Percentiles rank a stretch among this genome's conserved stretches.
phyloP scores from a whole-genome alignment of 2,888 invertebrate species.

The Drosophila paracracens region DNA sequence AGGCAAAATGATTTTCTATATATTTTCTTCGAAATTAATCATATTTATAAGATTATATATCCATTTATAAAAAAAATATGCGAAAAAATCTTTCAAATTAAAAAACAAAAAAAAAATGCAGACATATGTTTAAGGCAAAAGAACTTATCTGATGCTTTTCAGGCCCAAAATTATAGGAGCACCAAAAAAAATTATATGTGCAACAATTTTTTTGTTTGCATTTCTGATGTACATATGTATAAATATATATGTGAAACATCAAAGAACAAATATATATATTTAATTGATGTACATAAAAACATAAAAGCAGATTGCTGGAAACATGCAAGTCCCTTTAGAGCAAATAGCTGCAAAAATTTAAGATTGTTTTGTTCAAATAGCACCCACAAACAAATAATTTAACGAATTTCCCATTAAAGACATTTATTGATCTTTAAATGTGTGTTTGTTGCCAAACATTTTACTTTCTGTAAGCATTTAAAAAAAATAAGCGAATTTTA shows the following conservation, averaged over 20 bases:
- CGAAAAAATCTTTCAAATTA: background rate
- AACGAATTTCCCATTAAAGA: background rate
- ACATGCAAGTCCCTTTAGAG: background rate
- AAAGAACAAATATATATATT: background rate
- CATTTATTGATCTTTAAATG: background rate
- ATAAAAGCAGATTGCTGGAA: background rate
- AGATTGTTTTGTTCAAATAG: background rate
- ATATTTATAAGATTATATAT: background rate
- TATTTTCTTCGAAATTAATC: background rate
- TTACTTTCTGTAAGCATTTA: background rate
- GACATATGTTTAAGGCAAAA: background rate
- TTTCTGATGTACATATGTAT: background rate
- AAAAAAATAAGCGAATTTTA: background rate
- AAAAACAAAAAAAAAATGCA: background rate
- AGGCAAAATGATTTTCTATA: background rate
- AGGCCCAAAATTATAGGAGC: background rate
- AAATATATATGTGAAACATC: background rate
- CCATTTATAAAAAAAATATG: background rate
- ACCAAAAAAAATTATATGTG: background rate
- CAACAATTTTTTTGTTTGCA: background rate
- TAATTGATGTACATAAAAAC: background rate
- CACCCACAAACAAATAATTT: background rate
- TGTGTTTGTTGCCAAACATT: background rate
- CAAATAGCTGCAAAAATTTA: background rate
- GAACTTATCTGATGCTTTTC: background rate